A percentile compares a stretch with the other conserved stretches of the same genome.
These are phyloP conservation scores for Oryzias sinensis DNA, from an alignment of 2,797 vertebrate species.

Conservation along the genomic window DNA sequence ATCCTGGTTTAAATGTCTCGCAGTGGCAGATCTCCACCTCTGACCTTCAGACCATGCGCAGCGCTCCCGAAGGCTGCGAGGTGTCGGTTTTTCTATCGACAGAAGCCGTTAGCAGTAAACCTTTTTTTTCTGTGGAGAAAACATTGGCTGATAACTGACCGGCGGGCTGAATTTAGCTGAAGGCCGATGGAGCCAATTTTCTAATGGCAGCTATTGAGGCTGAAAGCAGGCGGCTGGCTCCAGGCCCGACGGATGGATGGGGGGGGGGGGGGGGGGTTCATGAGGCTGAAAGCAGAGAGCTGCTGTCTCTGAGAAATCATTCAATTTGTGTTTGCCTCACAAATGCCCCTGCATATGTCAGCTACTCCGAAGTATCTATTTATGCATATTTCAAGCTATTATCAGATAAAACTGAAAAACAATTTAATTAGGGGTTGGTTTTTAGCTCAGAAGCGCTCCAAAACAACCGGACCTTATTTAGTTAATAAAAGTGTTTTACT, in stretches of 20 bases:
- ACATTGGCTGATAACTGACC: not conserved
- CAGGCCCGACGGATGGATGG: not conserved
- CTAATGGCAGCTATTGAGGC: not conserved
- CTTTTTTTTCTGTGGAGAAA: not conserved
- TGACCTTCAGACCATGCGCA: not conserved
- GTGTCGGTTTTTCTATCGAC: not conserved
- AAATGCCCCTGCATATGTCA: too few species aligned
- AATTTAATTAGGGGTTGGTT: too few species aligned
- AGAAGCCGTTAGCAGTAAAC: not conserved
- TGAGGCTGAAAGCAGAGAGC: too few species aligned
- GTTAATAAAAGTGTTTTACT: too few species aligned
- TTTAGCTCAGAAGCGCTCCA: too few species aligned
- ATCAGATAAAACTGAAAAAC: too few species aligned
- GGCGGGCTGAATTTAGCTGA: constrained; percentile 37
- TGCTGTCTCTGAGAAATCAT: not conserved
- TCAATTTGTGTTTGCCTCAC: not conserved
- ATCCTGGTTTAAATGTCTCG: too few species aligned
- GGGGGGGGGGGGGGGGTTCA: not conserved
- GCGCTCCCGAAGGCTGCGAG: not conserved
- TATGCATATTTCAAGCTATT: too few species aligned
- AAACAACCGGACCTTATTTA: too few species aligned
- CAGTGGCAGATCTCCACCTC: too few species aligned
- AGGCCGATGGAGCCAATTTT: constrained; percentile 29
- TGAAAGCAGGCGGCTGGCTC: constrained; percentile 11
- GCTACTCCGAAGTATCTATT: too few species aligned